Base-by-base conservation (phyloP, 2,797 vertebrate species). In the Rhinogobio ventralis region DNA sequence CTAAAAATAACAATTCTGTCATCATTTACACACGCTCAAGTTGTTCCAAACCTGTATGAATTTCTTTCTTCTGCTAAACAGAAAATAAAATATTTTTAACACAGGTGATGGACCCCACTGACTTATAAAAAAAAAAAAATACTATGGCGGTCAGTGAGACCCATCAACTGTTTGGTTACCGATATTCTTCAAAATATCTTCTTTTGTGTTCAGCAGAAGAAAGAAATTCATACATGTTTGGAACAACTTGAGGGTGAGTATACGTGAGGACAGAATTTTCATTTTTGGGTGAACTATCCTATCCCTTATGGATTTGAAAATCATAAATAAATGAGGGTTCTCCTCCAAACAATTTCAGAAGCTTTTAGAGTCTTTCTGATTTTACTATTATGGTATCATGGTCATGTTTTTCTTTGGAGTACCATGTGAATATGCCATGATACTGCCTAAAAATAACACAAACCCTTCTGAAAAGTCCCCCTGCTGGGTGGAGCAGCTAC, bases 401-500 rank as follows among this genome's bases (percentile, higher is more conserved):
- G n/a, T 25, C 10, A 57, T 25, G 11, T 7, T 62, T 30, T 64
- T 30, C 62, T 30, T 30, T 64, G 62, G 60, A 30, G 60, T 7
- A 28, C 57, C n/a, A 62, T 28, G 60, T 15, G 25, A 62, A 25
- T 15, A 62, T 62, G 13, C 60, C 14, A 49, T 10, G 2, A 19
- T 14, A 33, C 49, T 30, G 28, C 5, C 46, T 74, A 36, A 13
- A 74, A 33, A 53, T 73, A 17, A 11, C 2, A 36, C 9, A 51
- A 15, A 17, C 13, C 39, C n/a, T 28, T 67, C 19, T 30, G 79
- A 93, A 94, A 60, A 92, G 94, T 93, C 93, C 93, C 79, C 28
- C 33, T 78, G 80, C 86, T 74, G 85, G 78, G 79, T 89, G 83
- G 88, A 92, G 91, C 86, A 90, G 30, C 39, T 23, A 19, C 92